phyloP scores from a whole-genome alignment of 1,140 invertebrate species.

The Globodera ellingtonae region DNA sequence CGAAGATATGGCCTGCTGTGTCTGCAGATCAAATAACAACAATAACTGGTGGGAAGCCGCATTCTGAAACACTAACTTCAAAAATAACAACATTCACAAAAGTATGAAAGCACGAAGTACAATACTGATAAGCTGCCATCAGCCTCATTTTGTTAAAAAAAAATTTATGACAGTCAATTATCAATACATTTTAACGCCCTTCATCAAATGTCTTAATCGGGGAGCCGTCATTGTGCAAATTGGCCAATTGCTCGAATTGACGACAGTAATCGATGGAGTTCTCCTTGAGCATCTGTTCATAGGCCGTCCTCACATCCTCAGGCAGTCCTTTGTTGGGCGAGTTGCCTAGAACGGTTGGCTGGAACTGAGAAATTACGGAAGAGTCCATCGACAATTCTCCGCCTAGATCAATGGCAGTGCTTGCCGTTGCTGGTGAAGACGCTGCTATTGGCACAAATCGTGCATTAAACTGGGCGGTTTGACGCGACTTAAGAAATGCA shows the following conservation, averaged over 20 bases:
- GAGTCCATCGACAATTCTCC: constrained; percentile 9
- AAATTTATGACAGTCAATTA: too few relatives aligned
- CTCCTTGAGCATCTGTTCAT: constrained; percentile 41
- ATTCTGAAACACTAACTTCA: neutral
- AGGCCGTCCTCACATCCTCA: constrained; percentile 43
- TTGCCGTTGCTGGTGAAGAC: neutral
- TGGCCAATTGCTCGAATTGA: constrained; percentile 42
- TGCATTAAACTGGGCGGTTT: neutral
- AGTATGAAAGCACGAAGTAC: neutral
- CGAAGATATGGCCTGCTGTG: neutral
- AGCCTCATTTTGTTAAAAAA: too few relatives aligned
- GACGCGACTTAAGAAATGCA: neutral
- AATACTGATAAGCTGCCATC: neutral
- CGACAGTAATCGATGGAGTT: constrained; percentile 47
- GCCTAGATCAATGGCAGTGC: neutral
- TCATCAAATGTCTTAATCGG: constrained; percentile 4
- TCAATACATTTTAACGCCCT: neutral
- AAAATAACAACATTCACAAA: neutral
- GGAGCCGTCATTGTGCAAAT: neutral
- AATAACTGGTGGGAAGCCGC: neutral
- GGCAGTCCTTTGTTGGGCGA: constrained; percentile 38
- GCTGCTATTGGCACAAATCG: neutral
- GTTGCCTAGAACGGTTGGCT: constrained; percentile 26
- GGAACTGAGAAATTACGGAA: constrained; percentile 1
- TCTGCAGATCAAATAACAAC: neutral